Percentiles rank a stretch among this genome's conserved stretches.
phyloP scores from a whole-genome alignment of 2,888 invertebrate species.

The Euplagia quadripunctaria region DNA sequence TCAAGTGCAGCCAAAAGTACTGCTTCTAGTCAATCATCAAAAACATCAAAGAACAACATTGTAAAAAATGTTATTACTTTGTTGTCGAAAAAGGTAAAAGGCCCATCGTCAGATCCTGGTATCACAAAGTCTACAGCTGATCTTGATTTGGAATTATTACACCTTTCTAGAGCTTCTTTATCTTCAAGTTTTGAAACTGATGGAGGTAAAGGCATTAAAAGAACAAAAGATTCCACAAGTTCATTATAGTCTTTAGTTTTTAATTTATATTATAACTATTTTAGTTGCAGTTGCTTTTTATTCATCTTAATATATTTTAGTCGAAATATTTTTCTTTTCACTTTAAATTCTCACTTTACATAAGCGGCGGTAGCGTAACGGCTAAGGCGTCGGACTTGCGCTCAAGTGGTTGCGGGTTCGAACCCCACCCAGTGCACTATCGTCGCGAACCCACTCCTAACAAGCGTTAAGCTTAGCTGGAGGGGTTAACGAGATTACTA shows the following conservation, averaged over 20 bases:
- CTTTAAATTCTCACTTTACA: no score
- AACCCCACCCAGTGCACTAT: no score
- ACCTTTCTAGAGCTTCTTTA: slow-evolving; percentile 71
- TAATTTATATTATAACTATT: slow-evolving; percentile 13
- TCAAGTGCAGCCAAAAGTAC: slow-evolving; percentile 57
- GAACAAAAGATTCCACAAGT: slow-evolving; percentile 66
- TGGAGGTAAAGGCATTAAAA: slow-evolving; percentile 53
- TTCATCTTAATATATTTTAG: neutral
- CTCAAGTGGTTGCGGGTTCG: no score
- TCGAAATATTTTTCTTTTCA: neutral
- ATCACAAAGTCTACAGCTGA: slow-evolving; percentile 53
- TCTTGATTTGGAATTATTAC: slow-evolving; percentile 69
- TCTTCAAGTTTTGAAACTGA: slow-evolving; percentile 69
- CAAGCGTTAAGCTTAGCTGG: no score
- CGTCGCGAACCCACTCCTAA: no score
- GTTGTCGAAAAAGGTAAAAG: slow-evolving; percentile 63
- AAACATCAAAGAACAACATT: slow-evolving; percentile 75
- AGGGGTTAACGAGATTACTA: no score
- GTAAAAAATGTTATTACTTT: slow-evolving; percentile 67
- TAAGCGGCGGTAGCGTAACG: no score
- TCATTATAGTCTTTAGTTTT: slow-evolving; percentile 63
- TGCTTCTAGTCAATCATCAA: slow-evolving; percentile 60
- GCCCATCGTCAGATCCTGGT: slow-evolving; percentile 72
- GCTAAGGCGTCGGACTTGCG: no score
- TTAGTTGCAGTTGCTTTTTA: neutral